Evolutionary conservation across 2,113 vertebrate species (phyloP), one percentile per base, ranked within the genome.

Genomic region (Cranoglanis bouderius): DNA sequence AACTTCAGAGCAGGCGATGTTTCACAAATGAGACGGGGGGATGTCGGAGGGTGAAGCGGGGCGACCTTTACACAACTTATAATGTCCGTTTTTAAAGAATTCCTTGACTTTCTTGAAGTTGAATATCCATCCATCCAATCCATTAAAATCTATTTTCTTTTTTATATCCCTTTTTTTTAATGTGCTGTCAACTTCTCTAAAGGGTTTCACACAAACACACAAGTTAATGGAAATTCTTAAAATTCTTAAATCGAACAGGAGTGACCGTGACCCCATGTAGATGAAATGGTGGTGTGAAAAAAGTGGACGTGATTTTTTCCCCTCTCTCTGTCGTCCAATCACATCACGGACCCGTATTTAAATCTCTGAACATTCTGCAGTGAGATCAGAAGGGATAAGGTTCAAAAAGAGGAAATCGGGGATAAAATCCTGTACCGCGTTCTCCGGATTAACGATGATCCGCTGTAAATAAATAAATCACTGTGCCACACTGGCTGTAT

Each of bases 1-100:
- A 90, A 93, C 89, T 85, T 38, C 6, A 32, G 61, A 40, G 32
- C 46, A 67, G 32, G 18, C n/a, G 55, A 65, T n/a, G 21, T 84
- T 46, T 29, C 26, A 51, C 46, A 80, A 1, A 29, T 49, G 10
- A 49, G 10, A 14, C 0, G 26, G 24, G 40, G 40, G 2, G 21
- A 3, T 70, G 32, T 18, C 10, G 10, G 16, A 55, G 16, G 53
- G 53, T 18, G 67, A 70, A n/a, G 61, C 10, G 4, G 61, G 61
- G 32, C 5, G 32, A 18, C 5, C 63, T 4, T 32, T 14, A 67
- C 63, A 32, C n/a, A 5, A 14, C n/a, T 13, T 8, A 8, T 61
- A 6, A 18, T 70, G 14, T 67, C 63, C 6, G 35, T 38, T 72
- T 38, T 35, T 35, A 40, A 38, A 74, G 29, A 14, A 32, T 67